Conservation (phyloP, 2,113 vertebrate species). For the Carassius auratus region DNA sequence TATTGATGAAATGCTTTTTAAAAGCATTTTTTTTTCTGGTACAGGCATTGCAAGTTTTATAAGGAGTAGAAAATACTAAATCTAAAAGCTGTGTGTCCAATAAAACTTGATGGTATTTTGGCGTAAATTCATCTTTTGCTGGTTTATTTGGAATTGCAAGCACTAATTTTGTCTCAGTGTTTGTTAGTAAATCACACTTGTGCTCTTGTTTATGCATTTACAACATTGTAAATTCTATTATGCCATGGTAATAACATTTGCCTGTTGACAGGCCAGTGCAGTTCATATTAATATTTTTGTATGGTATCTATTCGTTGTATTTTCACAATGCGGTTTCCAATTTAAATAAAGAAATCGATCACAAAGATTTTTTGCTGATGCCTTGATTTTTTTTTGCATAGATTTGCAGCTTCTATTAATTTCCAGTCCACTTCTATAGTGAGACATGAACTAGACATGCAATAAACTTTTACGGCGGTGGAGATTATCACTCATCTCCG, state of each 20-base stretch:
- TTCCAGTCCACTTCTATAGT: neutral
- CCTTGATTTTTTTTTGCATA: neutral
- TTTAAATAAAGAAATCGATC: neutral
- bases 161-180: too few species aligned
- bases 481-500: neutral
- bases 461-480: neutral
- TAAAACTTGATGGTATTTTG: too few species aligned
- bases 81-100: too few species aligned
- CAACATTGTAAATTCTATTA: neutral
- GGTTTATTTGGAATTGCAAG: too few species aligned
- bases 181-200: neutral
- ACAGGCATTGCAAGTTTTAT: too few species aligned
- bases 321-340: neutral
- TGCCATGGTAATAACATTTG: neutral
- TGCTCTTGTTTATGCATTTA: neutral
- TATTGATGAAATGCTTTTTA: too few species aligned
- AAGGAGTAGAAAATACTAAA: too few species aligned
- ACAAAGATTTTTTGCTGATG: neutral
- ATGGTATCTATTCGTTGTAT: neutral
- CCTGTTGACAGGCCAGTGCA: neutral
- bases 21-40: too few species aligned
- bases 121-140: too few species aligned
- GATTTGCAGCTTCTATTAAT: neutral
- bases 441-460: slow-evolving; percentile 1
- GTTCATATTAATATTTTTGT: neutral